A percentile compares a stretch with the other conserved stretches of the same genome.
phyloP scores from a whole-genome alignment of 2,797 vertebrate genomes.

The Amblyopsis hoosieri region DNA sequence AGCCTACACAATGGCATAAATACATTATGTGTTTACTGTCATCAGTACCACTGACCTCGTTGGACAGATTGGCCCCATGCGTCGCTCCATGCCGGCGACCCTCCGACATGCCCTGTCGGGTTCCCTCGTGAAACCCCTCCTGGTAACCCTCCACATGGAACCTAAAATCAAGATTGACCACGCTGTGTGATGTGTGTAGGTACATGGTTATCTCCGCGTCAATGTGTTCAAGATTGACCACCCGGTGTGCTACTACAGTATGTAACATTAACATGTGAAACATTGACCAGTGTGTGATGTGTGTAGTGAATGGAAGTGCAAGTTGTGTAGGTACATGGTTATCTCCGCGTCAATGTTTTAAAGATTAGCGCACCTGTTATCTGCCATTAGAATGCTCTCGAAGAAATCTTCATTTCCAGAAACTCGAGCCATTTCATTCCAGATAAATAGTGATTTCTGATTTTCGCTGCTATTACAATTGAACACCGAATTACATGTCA shows the following conservation, averaged over 20 bases:
- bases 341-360: too few species aligned
- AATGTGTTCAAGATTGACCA: background rate
- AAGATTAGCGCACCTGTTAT: conserved; percentile 54
- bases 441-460: background rate
- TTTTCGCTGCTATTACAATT: background rate
- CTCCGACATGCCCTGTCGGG: conserved; percentile 70
- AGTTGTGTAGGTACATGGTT: too few species aligned
- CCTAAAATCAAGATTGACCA: conserved; percentile 59
- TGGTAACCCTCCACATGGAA: conserved; percentile 82
- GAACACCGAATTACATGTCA: background rate
- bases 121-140: conserved; percentile 85
- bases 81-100: conserved; percentile 77
- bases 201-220: too few species aligned
- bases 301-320: too few species aligned
- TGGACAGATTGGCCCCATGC: conserved; percentile 82
- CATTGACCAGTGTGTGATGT: background rate
- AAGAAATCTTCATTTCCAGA: conserved; percentile 60
- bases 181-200: background rate
- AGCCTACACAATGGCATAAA: too few species aligned
- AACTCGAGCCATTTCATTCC: conserved; percentile 33
- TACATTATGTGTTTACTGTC: background rate
- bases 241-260: background rate
- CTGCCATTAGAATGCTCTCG: conserved; percentile 67
- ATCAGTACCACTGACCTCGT: conserved; percentile 75
- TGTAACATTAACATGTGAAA: background rate